These are phyloP conservation scores for Trypoxylon attenuatum DNA, from an alignment of 2,888 invertebrate genomes.

Conservation along the genomic window DNA sequence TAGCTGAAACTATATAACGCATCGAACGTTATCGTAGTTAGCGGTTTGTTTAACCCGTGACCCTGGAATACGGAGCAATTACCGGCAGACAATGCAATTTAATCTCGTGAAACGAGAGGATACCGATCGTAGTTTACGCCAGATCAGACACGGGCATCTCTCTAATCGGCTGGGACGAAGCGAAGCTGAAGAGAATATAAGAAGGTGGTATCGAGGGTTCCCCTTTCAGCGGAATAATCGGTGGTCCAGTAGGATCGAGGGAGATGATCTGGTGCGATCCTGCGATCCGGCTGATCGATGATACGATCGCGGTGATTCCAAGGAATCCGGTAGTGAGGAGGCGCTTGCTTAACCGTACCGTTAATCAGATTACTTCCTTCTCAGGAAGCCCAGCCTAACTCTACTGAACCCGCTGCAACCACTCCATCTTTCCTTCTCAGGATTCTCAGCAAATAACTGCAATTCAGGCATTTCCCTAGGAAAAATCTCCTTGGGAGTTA, in stretches of 20 bases:
- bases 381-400: too few species aligned
- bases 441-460: too few species aligned
- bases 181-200: too few species aligned
- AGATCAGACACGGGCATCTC: constrained; percentile 33
- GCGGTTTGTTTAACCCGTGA: too few species aligned
- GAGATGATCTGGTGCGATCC: constrained; percentile 20
- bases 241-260: not conserved
- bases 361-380: constrained; percentile 43
- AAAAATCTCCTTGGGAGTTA: too few species aligned
- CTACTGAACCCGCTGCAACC: too few species aligned
- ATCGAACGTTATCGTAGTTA: too few species aligned
- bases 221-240: constrained; percentile 14
- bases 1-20: too few species aligned
- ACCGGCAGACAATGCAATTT: constrained; percentile 48
- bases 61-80: too few species aligned
- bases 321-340: constrained; percentile 42
- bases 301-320: constrained; percentile 42
- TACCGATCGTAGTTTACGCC: constrained; percentile 16
- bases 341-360: constrained; percentile 18
- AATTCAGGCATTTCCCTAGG: too few species aligned
- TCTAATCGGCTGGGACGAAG: constrained; percentile 32
- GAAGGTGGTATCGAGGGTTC: not conserved
- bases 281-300: constrained; percentile 16
- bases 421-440: too few species aligned
- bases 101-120: constrained; percentile 35